Base-by-base conservation (phyloP, 1,140 invertebrate species). In the Portunus trituberculatus region DNA sequence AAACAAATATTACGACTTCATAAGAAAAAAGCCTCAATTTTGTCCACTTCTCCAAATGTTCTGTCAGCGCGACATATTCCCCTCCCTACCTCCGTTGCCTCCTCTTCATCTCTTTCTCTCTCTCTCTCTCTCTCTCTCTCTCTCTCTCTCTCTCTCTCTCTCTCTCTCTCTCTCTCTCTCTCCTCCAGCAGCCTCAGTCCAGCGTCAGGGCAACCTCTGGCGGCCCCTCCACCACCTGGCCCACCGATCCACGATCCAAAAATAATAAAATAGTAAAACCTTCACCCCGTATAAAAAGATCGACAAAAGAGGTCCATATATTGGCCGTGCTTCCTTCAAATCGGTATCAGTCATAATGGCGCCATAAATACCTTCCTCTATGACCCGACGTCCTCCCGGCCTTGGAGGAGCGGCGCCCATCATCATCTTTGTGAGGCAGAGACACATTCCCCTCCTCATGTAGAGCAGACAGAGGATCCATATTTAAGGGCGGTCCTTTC, bases 311-410 rank as follows among this genome's bases (percentile, higher is more conserved):
- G 25, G 29, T 32, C 92, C 52, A 91, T 86, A 94, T 91, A 32
- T 93, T 29, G 48, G 67, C 52, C 25, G 48, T 28, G 32, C n/a
- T 90, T 94, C 88, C 88, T 94, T 46, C 39, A 46, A 45, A 84
- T 94, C 87, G 91, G 67, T 86, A 94, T 94, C 88, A 89, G 88
- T 91, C 89, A 94, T 48, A 45, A 94, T 29, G 45, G 31, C 29
- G 48, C 87, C 39, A 94, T 91, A 91, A 84, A 84, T 84, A 94
- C 76, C 31, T 84, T 91, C 88, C 82, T 93, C 46, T 93, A 87
- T 52, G 45, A 46, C 32, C 39, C n/a, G 32, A 16, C n/a, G 28
- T 39, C 87, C 87, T 39, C 86, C 59, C 52, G 32, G 88, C 76
- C 88, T 28, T 83, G 29, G 31, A 92, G 67, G 32, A 28, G 82